These are phyloP conservation scores for Protophormia terraenovae DNA, from an alignment of 2,888 invertebrate genomes.

Conservation along the genomic window DNA sequence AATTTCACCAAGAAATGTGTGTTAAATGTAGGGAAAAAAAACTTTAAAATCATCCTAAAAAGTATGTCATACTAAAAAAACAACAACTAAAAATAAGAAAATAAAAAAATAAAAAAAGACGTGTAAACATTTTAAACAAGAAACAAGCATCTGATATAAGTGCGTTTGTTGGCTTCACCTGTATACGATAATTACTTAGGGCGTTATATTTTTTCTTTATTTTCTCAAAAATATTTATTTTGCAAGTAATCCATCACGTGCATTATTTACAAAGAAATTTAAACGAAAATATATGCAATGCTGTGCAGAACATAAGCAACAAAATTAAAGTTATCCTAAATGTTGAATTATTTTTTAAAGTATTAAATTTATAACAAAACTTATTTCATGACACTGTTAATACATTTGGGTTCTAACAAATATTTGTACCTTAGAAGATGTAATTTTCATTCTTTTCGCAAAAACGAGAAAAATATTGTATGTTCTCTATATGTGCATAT, in stretches of 20 bases:
- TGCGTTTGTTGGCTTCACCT: constrained; percentile 29
- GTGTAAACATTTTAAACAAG: constrained; percentile 27
- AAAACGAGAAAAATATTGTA: too few species aligned
- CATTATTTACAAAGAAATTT: constrained; percentile 27
- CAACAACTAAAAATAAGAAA: background rate
- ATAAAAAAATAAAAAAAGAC: constrained; percentile 15
- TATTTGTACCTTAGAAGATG: too few species aligned
- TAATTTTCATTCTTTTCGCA: too few species aligned
- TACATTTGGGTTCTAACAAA: too few species aligned
- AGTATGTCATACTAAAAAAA: constrained; percentile 7
- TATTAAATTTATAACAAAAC: too few species aligned
- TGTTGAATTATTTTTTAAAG: too few species aligned
- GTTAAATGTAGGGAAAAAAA: constrained; percentile 18
- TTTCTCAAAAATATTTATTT: background rate
- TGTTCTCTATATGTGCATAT: too few species aligned
- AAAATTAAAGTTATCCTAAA: too few species aligned
- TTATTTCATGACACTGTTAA: too few species aligned
- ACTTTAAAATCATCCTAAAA: constrained; percentile 19
- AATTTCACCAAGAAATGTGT: constrained; percentile 60
- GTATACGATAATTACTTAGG: background rate
- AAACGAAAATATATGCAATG: background rate
- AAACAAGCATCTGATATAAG: constrained; percentile 20
- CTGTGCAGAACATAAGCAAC: too few species aligned
- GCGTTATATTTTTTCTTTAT: background rate
- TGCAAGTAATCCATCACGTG: constrained; percentile 50